phyloP scores from a whole-genome alignment of 2,797 vertebrate species.

The Coccyzus lansbergi region DNA sequence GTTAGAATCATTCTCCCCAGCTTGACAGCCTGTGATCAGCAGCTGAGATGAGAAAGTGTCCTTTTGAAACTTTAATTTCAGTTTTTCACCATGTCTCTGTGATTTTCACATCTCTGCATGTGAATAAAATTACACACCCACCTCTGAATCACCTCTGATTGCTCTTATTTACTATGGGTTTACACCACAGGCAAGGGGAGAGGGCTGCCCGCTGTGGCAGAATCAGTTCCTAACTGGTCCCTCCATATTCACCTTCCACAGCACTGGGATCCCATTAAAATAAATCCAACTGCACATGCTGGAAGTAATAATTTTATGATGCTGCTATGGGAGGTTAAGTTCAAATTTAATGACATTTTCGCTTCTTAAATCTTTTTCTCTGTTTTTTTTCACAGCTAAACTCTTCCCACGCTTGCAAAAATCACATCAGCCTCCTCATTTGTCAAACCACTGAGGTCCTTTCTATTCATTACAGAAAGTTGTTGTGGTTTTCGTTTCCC shows the following conservation, averaged over 20 bases:
- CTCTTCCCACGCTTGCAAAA: background rate
- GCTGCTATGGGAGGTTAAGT: background rate
- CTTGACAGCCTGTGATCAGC: background rate
- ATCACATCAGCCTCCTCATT: background rate
- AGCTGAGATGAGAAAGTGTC: background rate
- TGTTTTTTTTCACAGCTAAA: background rate
- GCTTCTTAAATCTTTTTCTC: background rate
- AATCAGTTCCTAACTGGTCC: background rate
- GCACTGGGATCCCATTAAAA: background rate
- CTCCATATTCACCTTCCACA: accelerated
- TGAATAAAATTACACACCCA: background rate
- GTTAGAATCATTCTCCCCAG: background rate
- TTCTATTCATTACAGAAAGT: background rate
- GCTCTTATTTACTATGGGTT: background rate
- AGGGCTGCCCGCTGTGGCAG: background rate
- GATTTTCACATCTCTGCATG: background rate
- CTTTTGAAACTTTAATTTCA: background rate
- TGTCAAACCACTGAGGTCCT: background rate
- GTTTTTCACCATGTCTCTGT: background rate
- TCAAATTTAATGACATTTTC: background rate
- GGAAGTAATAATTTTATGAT: background rate
- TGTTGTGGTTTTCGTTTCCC: background rate
- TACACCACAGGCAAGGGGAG: background rate
- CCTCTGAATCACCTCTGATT: background rate
- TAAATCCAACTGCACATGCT: background rate